Base-by-base conservation (phyloP, 1,140 invertebrate genomes). In the Helicoverpa zea region DNA sequence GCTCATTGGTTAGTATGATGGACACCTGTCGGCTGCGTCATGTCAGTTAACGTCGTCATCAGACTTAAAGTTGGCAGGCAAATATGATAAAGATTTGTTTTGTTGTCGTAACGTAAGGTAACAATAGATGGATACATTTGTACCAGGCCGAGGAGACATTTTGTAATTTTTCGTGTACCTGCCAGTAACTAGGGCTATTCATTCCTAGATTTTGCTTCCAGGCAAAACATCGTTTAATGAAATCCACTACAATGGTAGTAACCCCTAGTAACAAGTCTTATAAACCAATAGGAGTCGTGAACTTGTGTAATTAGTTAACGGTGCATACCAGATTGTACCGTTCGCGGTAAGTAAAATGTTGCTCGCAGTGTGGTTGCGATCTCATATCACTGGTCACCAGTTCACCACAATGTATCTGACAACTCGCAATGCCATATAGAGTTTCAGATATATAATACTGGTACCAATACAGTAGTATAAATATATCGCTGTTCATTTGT, bases 271-370 rank as follows among this genome's bases (percentile, higher is more conserved):
- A 54, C 54, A 23, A 3, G 10, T 35, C 52, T n/a, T 16, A 58
- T 59, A 75, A 77, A 54, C 47, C 47, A 63, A 78, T 64, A 75
- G 35, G 35, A 79, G 75, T 76, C 74, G 63, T 81, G 75, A 83
- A 82, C 79, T 78, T 78, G 64, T 84, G 83, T 87, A 88, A 88
- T 88, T 88, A 87, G 81, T 73, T 87, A 88, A 88, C 87, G 87
- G 87, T 87, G 81, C 80, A 87, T 86, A 83, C 84, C 74, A 82
- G 85, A 82, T 79, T 79, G 85, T 86, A 85, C 87, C 85, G 87
- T 87, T 88, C 59, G 35, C 47, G 49, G 11, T 58, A 66, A 59
- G 51, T 58, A 81, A 76, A 83, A 54, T 79, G 76, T 77, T 81
- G 77, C 11, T 76, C 54, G 51, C 63, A 35, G 51, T 79, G 81